Percentiles rank a stretch among this genome's conserved stretches.
These are phyloP conservation scores for Orthosia gothica DNA, from an alignment of 2,888 invertebrate genomes.

Conservation along the genomic window DNA sequence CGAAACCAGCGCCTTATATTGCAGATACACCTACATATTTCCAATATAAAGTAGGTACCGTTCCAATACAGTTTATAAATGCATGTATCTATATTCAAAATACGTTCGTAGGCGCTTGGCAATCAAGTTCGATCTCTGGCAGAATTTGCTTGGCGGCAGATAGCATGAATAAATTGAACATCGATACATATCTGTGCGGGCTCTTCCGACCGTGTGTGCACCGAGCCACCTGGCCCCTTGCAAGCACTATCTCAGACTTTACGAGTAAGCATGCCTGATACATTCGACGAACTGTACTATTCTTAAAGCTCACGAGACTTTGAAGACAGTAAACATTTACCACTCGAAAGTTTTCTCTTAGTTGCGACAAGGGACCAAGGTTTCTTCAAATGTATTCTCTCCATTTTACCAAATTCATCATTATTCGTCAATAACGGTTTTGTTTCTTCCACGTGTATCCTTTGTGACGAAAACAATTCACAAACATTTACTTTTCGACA, in stretches of 20 bases:
- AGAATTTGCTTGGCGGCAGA: constrained; percentile 69
- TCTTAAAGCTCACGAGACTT: constrained; percentile 35
- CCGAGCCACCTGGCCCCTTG: constrained; percentile 12
- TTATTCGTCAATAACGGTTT: constrained; percentile 20
- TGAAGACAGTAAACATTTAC: not conserved
- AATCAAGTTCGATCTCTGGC: constrained; percentile 65
- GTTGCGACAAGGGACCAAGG: not conserved
- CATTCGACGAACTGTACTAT: constrained; percentile 35
- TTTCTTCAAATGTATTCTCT: not conserved
- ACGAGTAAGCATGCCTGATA: constrained; percentile 60
- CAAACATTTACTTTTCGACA: constrained; percentile 22
- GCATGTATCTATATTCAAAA: constrained; percentile 48
- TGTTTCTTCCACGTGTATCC: constrained; percentile 5
- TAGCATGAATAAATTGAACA: constrained; percentile 76
- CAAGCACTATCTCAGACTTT: constrained; percentile 67
- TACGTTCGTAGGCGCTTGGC: constrained; percentile 57
- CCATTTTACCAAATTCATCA: not conserved
- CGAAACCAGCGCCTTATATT: not conserved
- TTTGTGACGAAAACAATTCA: constrained; percentile 16
- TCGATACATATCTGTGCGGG: constrained; percentile 69
- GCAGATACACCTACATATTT: not conserved
- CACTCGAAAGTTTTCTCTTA: not conserved
- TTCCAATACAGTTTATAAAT: constrained; percentile 42
- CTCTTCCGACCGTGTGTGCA: constrained; percentile 30
- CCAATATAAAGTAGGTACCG: constrained; percentile 12